phyloP scores from a whole-genome alignment of 2,797 vertebrate genomes.

The Fundulus diaphanus region DNA sequence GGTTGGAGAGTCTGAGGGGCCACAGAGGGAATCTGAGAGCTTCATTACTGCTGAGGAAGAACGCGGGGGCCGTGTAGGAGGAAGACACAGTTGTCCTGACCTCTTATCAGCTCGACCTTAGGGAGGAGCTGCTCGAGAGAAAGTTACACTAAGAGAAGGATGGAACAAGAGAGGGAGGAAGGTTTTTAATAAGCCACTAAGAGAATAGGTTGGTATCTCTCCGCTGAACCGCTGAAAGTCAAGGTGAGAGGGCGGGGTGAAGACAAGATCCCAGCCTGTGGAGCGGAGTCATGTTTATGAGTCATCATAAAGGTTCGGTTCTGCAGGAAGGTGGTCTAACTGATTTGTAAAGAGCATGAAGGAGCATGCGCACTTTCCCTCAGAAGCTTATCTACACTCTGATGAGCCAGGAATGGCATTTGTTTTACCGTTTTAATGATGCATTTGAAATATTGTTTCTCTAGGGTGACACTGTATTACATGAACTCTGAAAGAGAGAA shows the following conservation, averaged over 20 bases:
- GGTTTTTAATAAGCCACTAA: slow-evolving; percentile 63
- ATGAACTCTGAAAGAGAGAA: background rate
- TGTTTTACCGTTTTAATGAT: background rate
- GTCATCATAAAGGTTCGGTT: slow-evolving; percentile 63
- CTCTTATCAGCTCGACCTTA: slow-evolving; percentile 51
- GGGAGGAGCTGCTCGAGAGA: slow-evolving; percentile 55
- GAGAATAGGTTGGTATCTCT: slow-evolving; percentile 55
- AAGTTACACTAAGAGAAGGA: slow-evolving; percentile 26
- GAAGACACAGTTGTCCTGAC: slow-evolving; percentile 47
- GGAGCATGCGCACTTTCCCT: slow-evolving; percentile 28
- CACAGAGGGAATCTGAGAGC: slow-evolving; percentile 39
- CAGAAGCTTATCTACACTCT: background rate
- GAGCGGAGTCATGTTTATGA: slow-evolving; percentile 66
- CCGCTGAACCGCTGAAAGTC: slow-evolving; percentile 28
- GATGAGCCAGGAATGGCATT: background rate
- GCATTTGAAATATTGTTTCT: background rate
- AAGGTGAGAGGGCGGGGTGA: slow-evolving; percentile 64
- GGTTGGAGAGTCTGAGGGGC: slow-evolving; percentile 32
- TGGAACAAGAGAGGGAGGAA: background rate
- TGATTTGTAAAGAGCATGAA: slow-evolving; percentile 67
- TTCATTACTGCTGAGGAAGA: slow-evolving; percentile 52
- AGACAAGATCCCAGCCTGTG: slow-evolving; percentile 57
- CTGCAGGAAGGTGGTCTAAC: slow-evolving; percentile 38
- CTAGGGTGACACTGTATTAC: background rate
- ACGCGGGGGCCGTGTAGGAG: background rate